Conservation (phyloP, 1,140 invertebrate species). For the Musca vetustissima region DNA sequence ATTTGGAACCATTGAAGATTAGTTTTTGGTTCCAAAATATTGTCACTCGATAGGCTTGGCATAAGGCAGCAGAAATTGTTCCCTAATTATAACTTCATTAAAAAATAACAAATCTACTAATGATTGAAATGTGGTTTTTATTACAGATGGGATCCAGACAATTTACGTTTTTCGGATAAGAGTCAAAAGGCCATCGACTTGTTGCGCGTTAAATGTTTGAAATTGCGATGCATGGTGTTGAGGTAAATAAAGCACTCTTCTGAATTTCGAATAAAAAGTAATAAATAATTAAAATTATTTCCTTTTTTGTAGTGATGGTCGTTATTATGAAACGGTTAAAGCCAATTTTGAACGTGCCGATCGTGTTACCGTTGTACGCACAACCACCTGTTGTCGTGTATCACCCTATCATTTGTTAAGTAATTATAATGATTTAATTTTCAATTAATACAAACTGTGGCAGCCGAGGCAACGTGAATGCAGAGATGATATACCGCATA, state of each 20-base stretch:
- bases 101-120: no score
- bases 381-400: conserved; percentile 89
- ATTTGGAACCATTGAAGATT: no score
- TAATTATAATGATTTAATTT: conserved; percentile 93
- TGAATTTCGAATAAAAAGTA: neutral
- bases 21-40: no score
- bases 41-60: no score
- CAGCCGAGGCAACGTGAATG: neutral
- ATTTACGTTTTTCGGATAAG: conserved; percentile 97
- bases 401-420: conserved; percentile 88
- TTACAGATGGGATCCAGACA: conserved; percentile 93
- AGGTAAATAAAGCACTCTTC: conserved; percentile 63
- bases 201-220: conserved; percentile 83
- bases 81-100: no score
- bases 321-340: conserved; percentile 99
- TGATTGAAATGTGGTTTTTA: no score
- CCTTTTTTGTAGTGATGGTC: conserved; percentile 81
- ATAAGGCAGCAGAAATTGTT: no score
- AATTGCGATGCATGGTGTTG: conserved; percentile 78
- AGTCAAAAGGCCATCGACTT: conserved; percentile 96
- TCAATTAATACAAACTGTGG: conserved; percentile 80
- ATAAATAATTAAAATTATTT: neutral
- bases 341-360: conserved; percentile 99
- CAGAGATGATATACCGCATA: no score
- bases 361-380: conserved; percentile 91